A percentile compares a stretch with the other conserved stretches of the same genome.
Conservation (phyloP, 2,113 vertebrate genomes). For the Ranitomeya variabilis region DNA sequence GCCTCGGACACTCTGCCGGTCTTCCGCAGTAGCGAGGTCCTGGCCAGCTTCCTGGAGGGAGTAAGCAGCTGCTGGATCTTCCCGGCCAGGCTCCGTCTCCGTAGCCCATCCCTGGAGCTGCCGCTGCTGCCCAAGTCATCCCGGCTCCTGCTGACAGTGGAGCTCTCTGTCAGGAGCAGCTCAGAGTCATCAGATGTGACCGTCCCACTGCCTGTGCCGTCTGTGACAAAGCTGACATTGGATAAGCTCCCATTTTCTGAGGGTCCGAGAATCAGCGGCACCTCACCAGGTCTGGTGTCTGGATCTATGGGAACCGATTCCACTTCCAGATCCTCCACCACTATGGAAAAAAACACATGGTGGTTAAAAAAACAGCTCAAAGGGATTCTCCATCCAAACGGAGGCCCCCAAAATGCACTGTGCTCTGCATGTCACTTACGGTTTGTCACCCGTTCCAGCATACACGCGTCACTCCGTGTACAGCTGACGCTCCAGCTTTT, state of each 20-base stretch:
- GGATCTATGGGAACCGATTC: slow-evolving; percentile 27
- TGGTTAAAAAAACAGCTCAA: background rate
- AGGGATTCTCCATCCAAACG: background rate
- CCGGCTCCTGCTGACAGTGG: slow-evolving; percentile 54
- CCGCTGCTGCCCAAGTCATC: slow-evolving; percentile 64
- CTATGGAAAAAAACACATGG: slow-evolving; percentile 49
- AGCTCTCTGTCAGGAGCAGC: slow-evolving; percentile 45
- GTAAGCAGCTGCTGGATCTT: slow-evolving; percentile 89
- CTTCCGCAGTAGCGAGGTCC: slow-evolving; percentile 65
- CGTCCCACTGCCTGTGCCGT: slow-evolving; percentile 56
- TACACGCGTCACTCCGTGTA: slow-evolving; percentile 67
- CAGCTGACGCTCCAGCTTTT: slow-evolving; percentile 88
- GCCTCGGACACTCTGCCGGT: slow-evolving; percentile 55
- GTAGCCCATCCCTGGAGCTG: slow-evolving; percentile 67
- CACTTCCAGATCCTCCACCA: slow-evolving; percentile 62
- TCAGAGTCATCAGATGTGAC: slow-evolving; percentile 37
- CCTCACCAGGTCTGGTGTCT: slow-evolving; percentile 6
- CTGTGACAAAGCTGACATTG: slow-evolving; percentile 64
- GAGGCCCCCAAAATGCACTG: background rate
- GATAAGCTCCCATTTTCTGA: slow-evolving; percentile 71
- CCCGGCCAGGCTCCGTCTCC: slow-evolving; percentile 75
- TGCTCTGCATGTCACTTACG: slow-evolving; percentile 68
- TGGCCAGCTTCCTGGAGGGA: slow-evolving; percentile 71
- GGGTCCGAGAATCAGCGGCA: slow-evolving; percentile 56
- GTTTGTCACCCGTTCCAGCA: slow-evolving; percentile 60